A percentile compares a stretch with the other conserved stretches of the same genome.
Conservation (phyloP, 30 jellyfish, hydroid and myxozoan species). For the Phacellophora camtschatica region DNA sequence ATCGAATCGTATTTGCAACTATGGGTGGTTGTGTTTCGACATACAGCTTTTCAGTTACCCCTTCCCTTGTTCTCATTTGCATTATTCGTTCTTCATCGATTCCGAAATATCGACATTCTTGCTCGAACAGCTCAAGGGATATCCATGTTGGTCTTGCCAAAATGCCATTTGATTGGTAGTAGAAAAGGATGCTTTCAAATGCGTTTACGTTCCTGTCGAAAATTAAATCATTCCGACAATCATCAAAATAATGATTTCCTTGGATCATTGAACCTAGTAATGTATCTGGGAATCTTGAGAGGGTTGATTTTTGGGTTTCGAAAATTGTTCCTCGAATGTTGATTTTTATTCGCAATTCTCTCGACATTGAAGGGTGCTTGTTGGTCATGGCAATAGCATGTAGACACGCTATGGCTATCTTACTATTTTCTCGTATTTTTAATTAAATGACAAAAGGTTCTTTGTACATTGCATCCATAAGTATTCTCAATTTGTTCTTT, state of each 20-base stretch:
- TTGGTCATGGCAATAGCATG: no score
- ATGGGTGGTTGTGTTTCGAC: no score
- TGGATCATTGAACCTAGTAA: constrained; percentile 41
- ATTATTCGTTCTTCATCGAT: constrained; percentile 34
- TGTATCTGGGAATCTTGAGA: constrained; percentile 65
- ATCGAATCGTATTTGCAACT: neutral
- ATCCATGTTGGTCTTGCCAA: constrained; percentile 47
- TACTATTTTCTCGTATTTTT: no score
- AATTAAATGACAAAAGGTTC: no score
- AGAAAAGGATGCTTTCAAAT: constrained; percentile 48
- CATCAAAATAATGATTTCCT: constrained; percentile 14
- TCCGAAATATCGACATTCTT: constrained; percentile 66
- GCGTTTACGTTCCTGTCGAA: constrained; percentile 53
- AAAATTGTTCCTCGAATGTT: constrained; percentile 65
- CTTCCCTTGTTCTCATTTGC: constrained; percentile 20
- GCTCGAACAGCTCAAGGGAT: constrained; percentile 42
- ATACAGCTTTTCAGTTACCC: neutral
- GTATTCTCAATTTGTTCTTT: no score
- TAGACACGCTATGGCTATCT: no score
- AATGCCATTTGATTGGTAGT: constrained; percentile 74
- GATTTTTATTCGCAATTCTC: constrained; percentile 5
- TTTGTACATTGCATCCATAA: no score
- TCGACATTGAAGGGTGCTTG: no score
- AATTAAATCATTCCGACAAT: neutral
- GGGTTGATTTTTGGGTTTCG: constrained; percentile 60